Base-by-base conservation (phyloP, 2,797 vertebrate species). In the Triplophysa bombifrons region DNA sequence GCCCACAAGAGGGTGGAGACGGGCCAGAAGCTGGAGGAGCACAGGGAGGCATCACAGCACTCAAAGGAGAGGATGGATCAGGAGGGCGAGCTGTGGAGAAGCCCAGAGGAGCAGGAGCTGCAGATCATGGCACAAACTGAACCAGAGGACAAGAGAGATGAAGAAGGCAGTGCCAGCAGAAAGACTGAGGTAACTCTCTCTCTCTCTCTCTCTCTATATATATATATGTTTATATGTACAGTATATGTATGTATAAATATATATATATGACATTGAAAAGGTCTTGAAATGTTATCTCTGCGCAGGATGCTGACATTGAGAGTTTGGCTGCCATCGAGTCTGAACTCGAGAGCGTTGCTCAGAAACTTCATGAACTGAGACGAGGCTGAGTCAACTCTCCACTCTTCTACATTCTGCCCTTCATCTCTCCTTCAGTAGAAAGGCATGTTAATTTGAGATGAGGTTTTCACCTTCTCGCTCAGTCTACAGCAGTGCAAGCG, bases 311-410 rank as follows among this genome's bases (percentile, higher is more conserved):
- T n/a, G 97, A 98, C 86, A 93, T 98, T 82, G 96, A 97, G 86
- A 97, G 95, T 80, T 91, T 99, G 87, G 96, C 96, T 0, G 93
- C 95, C 87, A 98, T 99, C 0, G 95, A 99, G 92, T 96, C 96
- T 0, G 96, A 99, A 90, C 94, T 99, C 41, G 96, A 99, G 86
- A 95, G 91, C 0, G 95, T 97, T 10, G 96, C 96, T 74, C 95
- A 94, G 87, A 96, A 96, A 88, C 93, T 99, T 76, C 96, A 98
- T 0, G 90, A 94, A 34, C 91, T 98, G 86, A 92, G 93, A 79
- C 92, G 86, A 84, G 91, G 92, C 86, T 92, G 88, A 94, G 63
- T 68, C 48, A 80, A 50, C 69, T 71, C 80, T 67, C 4, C 58
- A 74, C 71, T 69, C 77, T 83, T 87, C 82, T 80, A 83, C 74